These are phyloP conservation scores for Capitulum mitella DNA, from an alignment of 2,888 invertebrate genomes.

Conservation along the genomic window DNA sequence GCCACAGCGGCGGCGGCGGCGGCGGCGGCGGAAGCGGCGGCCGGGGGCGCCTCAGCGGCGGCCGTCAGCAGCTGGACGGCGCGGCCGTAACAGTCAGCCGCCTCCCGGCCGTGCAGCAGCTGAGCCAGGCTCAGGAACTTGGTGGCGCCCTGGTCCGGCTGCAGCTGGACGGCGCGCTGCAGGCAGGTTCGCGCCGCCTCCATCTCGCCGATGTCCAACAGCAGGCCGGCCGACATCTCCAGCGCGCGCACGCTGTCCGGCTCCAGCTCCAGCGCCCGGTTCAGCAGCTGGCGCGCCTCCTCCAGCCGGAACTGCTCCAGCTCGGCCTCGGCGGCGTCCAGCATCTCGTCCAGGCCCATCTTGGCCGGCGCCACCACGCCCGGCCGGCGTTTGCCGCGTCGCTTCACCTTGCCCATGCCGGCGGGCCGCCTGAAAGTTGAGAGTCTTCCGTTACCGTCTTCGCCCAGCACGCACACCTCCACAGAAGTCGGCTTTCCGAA, in stretches of 20 bases:
- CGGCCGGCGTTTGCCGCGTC: neutral
- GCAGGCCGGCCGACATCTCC: conserved; percentile 43
- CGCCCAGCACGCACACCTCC: neutral
- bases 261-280: conserved; percentile 43
- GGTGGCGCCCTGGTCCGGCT: conserved; percentile 44
- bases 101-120: conserved; percentile 43
- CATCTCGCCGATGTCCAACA: conserved; percentile 43
- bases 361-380: neutral
- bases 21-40: neutral
- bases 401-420: neutral
- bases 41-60: neutral
- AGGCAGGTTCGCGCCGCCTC: conserved; percentile 41
- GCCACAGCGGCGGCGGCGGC: neutral
- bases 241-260: conserved; percentile 43
- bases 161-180: conserved; percentile 40
- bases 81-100: conserved; percentile 44
- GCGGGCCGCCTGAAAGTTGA: neutral
- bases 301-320: conserved; percentile 45
- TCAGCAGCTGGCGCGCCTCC: conserved; percentile 44
- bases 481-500: too few relatives aligned
- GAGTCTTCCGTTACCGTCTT: neutral
- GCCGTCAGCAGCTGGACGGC: conserved; percentile 45
- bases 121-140: conserved; percentile 48
- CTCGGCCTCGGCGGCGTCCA: conserved; percentile 42
- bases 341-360: conserved; percentile 22